Percentiles rank a stretch among this genome's conserved stretches.
Conservation (phyloP, 1,140 invertebrate species). For the Brevipalpus yothersi region DNA sequence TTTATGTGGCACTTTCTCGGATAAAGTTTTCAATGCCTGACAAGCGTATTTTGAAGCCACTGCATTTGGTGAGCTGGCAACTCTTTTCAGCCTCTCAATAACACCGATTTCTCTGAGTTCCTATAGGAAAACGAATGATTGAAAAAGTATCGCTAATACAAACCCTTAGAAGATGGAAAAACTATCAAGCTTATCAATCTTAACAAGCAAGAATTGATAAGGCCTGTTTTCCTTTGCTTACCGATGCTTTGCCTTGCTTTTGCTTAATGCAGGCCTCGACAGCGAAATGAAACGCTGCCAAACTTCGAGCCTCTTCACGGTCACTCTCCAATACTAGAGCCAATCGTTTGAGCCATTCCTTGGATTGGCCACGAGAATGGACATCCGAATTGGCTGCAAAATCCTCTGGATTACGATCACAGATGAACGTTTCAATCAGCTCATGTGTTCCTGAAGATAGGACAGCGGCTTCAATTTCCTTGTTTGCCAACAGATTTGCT, state of each 20-base stretch:
- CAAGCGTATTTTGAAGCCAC: slow-evolving; percentile 90
- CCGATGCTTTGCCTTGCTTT: slow-evolving; percentile 71
- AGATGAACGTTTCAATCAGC: slow-evolving; percentile 87
- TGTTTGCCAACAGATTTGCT: slow-evolving; percentile 83
- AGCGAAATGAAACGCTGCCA: slow-evolving; percentile 96
- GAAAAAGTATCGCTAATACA: background rate
- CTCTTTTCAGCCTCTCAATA: slow-evolving; percentile 78
- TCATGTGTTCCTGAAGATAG: slow-evolving; percentile 79
- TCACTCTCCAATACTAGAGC: slow-evolving; percentile 89
- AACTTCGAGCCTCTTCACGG: slow-evolving; percentile 75
- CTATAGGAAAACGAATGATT: slow-evolving; percentile 12
- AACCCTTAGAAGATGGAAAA: background rate
- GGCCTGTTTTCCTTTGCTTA: slow-evolving; percentile 13
- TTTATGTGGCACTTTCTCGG: slow-evolving; percentile 89
- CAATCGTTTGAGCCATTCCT: slow-evolving; percentile 75
- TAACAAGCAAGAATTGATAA: no score
- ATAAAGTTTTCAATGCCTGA: slow-evolving; percentile 77
- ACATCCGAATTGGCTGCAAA: slow-evolving; percentile 69
- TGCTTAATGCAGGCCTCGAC: slow-evolving; percentile 98
- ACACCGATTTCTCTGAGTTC: slow-evolving; percentile 85
- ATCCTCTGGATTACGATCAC: slow-evolving; percentile 68
- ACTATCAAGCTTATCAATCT: background rate
- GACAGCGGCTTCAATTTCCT: slow-evolving; percentile 90
- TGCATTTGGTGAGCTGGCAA: slow-evolving; percentile 90
- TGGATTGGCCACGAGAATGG: slow-evolving; percentile 84